Evolutionary conservation across 2,888 invertebrate genomes (phyloP).

Genomic region (Thecophora atra): DNA sequence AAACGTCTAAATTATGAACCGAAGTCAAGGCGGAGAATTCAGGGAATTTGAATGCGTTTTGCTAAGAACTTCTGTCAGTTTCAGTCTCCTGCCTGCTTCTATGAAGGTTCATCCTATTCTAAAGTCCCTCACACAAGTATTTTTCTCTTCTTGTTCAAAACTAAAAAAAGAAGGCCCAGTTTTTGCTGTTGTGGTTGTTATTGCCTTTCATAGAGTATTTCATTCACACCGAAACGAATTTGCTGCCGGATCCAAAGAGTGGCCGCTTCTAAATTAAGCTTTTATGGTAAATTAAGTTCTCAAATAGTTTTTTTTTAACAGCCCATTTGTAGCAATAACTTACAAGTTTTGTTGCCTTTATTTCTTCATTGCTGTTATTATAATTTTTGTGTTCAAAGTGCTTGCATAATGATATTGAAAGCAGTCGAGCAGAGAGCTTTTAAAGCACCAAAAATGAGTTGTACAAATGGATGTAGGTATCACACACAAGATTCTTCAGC

Average conservation of each 20-base stretch:
- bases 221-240: slow-evolving; percentile 29
- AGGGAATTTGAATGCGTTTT: too few species aligned
- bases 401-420: neutral
- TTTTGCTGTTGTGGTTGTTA: too few species aligned
- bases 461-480: neutral
- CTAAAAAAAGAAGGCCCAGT: too few species aligned
- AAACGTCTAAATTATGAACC: too few species aligned
- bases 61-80: too few species aligned
- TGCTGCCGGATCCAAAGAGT: neutral
- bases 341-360: neutral
- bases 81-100: too few species aligned
- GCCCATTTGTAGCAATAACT: slow-evolving; percentile 28
- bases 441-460: neutral
- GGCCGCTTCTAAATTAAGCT: slow-evolving; percentile 41
- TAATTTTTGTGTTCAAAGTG: neutral
- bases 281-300: slow-evolving; percentile 58
- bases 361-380: slow-evolving; percentile 10
- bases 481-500: too few species aligned
- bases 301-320: slow-evolving; percentile 52
- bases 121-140: too few species aligned
- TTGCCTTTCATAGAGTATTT: slow-evolving; percentile 36
- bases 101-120: too few species aligned
- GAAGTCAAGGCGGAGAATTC: too few species aligned
- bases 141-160: too few species aligned
- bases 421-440: too few species aligned